Conservation (phyloP, 1,140 invertebrate genomes). For the Diorhabda carinulata region DNA sequence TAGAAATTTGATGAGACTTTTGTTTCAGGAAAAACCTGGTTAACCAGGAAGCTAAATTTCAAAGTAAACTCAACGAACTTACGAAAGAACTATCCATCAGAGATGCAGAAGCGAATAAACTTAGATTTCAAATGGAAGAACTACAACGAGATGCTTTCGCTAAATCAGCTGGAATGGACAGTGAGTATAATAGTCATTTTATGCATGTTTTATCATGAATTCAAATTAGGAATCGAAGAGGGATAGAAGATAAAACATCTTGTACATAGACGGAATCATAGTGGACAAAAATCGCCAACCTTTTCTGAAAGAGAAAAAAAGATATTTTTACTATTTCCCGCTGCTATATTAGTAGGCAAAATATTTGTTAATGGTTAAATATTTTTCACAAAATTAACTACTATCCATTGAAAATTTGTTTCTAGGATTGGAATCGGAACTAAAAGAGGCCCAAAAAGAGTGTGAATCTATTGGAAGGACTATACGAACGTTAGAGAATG, state of each 20-base stretch:
- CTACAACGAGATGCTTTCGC: slow-evolving; percentile 53
- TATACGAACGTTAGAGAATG: slow-evolving; percentile 54
- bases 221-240: too few relatives aligned
- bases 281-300: too few relatives aligned
- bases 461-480: slow-evolving; percentile 52
- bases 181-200: slow-evolving; percentile 44
- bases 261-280: too few relatives aligned
- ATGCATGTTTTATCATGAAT: too few relatives aligned
- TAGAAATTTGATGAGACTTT: neutral
- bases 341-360: too few relatives aligned
- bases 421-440: slow-evolving; percentile 55
- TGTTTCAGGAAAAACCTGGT: slow-evolving; percentile 52
- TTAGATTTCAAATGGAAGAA: slow-evolving; percentile 53
- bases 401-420: neutral
- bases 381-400: neutral
- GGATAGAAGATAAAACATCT: too few relatives aligned
- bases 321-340: too few relatives aligned
- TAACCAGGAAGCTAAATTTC: slow-evolving; percentile 53
- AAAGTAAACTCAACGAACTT: slow-evolving; percentile 52
- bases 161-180: slow-evolving; percentile 55
- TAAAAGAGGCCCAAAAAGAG: slow-evolving; percentile 55
- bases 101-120: slow-evolving; percentile 52
- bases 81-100: slow-evolving; percentile 49
- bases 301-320: too few relatives aligned
- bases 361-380: too few relatives aligned